These are phyloP conservation scores for Mungos mungo DNA, from an alignment of 2,113 vertebrate species.

Conservation along the genomic window DNA sequence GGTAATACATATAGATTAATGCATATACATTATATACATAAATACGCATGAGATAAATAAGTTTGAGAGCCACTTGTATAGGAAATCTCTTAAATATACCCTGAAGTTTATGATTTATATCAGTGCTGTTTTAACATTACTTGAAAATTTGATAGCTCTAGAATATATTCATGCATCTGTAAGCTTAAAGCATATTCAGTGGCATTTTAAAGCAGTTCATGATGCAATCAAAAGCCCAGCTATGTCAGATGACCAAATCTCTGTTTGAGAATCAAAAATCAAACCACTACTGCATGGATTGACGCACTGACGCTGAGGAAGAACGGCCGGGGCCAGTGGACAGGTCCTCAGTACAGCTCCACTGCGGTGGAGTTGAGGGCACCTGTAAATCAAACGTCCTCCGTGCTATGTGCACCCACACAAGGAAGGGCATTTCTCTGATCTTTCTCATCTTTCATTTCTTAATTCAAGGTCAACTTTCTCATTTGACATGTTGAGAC, in stretches of 20 bases:
- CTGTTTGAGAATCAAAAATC: background rate
- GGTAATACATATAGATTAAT: background rate
- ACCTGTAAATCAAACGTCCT: background rate
- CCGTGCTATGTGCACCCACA: background rate
- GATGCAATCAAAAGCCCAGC: background rate
- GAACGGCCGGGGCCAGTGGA: background rate
- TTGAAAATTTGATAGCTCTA: slow-evolving; percentile 10
- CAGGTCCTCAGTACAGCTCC: background rate
- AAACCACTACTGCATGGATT: background rate
- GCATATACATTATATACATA: background rate
- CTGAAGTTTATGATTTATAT: background rate
- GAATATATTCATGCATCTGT: background rate
- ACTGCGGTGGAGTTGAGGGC: background rate
- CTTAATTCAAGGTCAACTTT: background rate
- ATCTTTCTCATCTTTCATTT: background rate
- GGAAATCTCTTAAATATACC: background rate
- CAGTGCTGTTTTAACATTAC: slow-evolving; percentile 3
- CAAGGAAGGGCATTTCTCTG: background rate
- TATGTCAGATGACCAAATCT: background rate
- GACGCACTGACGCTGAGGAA: background rate
- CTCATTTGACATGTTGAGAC: background rate
- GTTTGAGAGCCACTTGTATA: background rate
- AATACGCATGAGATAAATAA: background rate
- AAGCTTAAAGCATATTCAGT: background rate
- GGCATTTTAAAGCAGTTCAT: slow-evolving; percentile 20